phyloP scores from a whole-genome alignment of 2,113 vertebrate species.

The Xiphophorus hellerii region DNA sequence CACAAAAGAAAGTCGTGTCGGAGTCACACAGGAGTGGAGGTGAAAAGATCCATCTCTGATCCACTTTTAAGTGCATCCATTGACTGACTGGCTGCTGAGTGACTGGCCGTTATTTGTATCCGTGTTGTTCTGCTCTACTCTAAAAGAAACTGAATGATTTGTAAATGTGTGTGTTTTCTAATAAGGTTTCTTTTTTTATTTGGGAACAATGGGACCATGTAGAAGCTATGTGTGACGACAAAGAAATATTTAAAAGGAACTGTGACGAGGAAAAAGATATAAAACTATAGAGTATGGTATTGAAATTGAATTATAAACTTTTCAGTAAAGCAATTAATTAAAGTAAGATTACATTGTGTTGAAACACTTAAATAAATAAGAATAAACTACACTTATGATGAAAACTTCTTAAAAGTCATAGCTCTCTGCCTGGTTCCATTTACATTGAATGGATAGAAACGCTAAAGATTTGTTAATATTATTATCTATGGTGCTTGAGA shows the following conservation, averaged over 20 bases:
- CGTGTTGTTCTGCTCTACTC: slow-evolving; percentile 87
- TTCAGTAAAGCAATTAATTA: neutral
- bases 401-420: slow-evolving; percentile 23
- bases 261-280: neutral
- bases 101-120: slow-evolving; percentile 81
- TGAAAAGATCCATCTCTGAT: slow-evolving; percentile 34
- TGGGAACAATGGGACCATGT: slow-evolving; percentile 83
- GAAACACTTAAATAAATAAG: neutral
- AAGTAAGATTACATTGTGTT: neutral
- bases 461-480: slow-evolving; percentile 74
- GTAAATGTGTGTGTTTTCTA: slow-evolving; percentile 82
- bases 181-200: slow-evolving; percentile 65
- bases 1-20: slow-evolving; percentile 46
- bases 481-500: slow-evolving; percentile 84
- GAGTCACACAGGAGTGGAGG: slow-evolving; percentile 14
- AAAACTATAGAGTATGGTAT: neutral
- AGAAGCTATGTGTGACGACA: slow-evolving; percentile 58
- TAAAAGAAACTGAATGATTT: slow-evolving; percentile 86
- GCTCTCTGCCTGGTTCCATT: slow-evolving; percentile 82
- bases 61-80: slow-evolving; percentile 42
- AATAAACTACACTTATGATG: slow-evolving; percentile 7
- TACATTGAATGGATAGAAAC: slow-evolving; percentile 60
- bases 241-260: slow-evolving; percentile 26
- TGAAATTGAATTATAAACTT: neutral
- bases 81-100: slow-evolving; percentile 74